These are phyloP conservation scores for Bos taurus DNA, from an alignment of 2,113 vertebrate species.

Conservation along the genomic window DNA sequence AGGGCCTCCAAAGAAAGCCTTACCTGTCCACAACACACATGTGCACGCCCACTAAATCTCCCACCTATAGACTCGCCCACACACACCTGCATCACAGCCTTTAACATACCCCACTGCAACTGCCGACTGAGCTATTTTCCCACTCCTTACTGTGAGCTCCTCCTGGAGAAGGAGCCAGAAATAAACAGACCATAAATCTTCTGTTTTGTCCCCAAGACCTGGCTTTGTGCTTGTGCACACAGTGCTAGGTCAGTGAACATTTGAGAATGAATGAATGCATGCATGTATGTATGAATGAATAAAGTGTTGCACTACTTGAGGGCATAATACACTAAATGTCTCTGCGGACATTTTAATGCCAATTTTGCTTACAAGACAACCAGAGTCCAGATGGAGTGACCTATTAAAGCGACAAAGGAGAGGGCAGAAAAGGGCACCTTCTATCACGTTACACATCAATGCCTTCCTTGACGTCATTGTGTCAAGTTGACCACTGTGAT, in stretches of 20 bases:
- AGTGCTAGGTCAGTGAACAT: neutral
- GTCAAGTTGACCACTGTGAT: neutral
- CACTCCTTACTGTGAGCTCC: neutral
- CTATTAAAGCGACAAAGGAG: neutral
- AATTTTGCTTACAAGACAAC: neutral
- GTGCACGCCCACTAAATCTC: neutral
- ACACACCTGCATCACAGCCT: neutral
- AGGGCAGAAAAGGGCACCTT: neutral
- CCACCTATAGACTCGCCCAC: neutral
- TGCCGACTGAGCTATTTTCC: accelerated
- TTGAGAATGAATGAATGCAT: neutral
- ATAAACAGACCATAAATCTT: neutral
- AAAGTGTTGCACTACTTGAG: neutral
- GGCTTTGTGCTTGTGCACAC: neutral
- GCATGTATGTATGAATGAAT: neutral
- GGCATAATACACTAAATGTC: neutral
- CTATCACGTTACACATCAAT: neutral
- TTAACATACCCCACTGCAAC: accelerated
- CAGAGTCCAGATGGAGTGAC: neutral
- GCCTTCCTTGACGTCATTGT: neutral
- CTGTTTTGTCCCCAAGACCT: neutral
- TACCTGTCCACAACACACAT: neutral
- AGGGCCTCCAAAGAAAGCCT: neutral
- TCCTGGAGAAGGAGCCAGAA: too few species aligned
- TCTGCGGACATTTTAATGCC: neutral